Percentiles rank a stretch among this genome's conserved stretches.
These are phyloP conservation scores for Calypte anna DNA, from an alignment of 2,113 vertebrate species.

Conservation along the genomic window DNA sequence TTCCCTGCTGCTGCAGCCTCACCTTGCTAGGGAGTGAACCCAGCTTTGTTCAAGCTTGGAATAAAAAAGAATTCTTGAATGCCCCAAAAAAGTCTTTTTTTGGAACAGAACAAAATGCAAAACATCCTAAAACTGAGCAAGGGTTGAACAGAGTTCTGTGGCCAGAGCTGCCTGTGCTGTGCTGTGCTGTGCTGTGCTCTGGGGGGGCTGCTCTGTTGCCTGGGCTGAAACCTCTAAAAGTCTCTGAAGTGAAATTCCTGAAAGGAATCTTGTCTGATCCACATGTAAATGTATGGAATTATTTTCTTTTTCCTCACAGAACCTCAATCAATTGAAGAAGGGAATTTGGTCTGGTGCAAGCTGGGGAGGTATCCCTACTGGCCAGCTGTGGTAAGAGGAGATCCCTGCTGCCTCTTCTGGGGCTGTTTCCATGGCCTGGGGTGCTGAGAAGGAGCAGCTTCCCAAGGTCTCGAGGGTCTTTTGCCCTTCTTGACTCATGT, in stretches of 20 bases:
- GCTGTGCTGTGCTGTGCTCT: not conserved
- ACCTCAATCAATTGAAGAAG: constrained; percentile 66
- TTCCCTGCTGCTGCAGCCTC: not conserved
- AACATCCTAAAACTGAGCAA: not conserved
- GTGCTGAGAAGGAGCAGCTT: not conserved
- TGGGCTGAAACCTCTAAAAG: not conserved
- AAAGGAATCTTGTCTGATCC: too few relatives aligned
- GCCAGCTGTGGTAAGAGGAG: constrained; percentile 81
- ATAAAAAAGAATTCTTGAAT: not conserved
- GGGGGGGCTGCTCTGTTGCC: too few relatives aligned
- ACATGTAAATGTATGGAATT: not conserved
- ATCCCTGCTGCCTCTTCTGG: not conserved
- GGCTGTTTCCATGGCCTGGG: too few relatives aligned
- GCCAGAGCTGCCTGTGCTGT: not conserved
- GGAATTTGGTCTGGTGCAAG: constrained; percentile 83
- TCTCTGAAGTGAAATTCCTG: not conserved
- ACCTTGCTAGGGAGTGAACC: not conserved
- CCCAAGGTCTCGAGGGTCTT: not conserved
- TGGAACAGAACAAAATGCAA: not conserved
- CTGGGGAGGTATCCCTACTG: constrained; percentile 77
- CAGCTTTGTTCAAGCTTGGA: not conserved
- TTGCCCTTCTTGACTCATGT: not conserved
- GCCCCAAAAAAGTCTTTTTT: not conserved
- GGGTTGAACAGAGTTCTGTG: rapidly evolving
- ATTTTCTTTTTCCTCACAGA: constrained; percentile 27